These are phyloP conservation scores for Luperina nickerlii DNA, from an alignment of 2,888 invertebrate genomes.

Conservation along the genomic window DNA sequence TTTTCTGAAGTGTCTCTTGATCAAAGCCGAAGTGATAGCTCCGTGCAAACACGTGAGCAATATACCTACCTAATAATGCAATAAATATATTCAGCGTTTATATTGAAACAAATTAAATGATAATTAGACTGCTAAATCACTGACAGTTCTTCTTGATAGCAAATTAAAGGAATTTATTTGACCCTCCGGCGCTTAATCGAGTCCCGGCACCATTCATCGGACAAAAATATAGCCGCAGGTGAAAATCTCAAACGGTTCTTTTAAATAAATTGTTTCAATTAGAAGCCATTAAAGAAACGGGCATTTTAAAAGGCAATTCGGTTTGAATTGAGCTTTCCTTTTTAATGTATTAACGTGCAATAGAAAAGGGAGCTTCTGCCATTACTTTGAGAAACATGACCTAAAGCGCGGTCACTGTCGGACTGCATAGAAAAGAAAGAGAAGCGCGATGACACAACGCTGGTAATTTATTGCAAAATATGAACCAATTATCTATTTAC, in stretches of 20 bases:
- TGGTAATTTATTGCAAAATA: too few species aligned
- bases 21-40: slow-evolving; percentile 18
- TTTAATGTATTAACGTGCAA: slow-evolving; percentile 24
- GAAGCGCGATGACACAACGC: too few species aligned
- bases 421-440: too few species aligned
- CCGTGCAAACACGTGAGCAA: neutral
- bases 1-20: slow-evolving; percentile 33
- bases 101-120: slow-evolving; percentile 45
- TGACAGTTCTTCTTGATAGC: slow-evolving; percentile 54
- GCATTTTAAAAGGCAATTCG: slow-evolving; percentile 43
- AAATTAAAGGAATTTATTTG: slow-evolving; percentile 69
- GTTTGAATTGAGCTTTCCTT: slow-evolving; percentile 46
- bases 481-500: too few species aligned
- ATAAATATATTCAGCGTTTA: slow-evolving; percentile 9
- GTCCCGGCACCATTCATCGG: slow-evolving; percentile 41
- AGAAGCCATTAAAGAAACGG: slow-evolving; percentile 50
- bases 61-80: neutral
- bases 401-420: too few species aligned
- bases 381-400: neutral
- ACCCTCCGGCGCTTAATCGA: slow-evolving; percentile 58
- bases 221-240: slow-evolving; percentile 61
- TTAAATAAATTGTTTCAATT: slow-evolving; percentile 64
- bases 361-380: neutral
- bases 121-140: slow-evolving; percentile 62
- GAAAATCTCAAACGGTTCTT: slow-evolving; percentile 42